Conservation (phyloP, 2,888 invertebrate species). For the Diploptera punctata region DNA sequence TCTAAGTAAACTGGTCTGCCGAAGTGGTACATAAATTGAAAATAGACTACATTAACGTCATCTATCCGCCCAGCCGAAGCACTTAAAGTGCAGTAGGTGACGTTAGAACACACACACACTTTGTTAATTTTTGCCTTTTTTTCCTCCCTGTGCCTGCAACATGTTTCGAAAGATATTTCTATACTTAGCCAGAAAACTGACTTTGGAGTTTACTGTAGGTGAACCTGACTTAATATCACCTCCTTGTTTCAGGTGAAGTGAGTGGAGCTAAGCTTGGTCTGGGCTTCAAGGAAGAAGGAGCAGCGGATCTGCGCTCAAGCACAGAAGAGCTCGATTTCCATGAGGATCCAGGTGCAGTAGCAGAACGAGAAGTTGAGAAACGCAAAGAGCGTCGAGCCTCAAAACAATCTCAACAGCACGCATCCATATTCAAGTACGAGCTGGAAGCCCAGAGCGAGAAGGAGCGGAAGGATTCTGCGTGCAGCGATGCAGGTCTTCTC, state of each 20-base stretch:
- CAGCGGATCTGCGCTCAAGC: constrained; percentile 83
- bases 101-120: too few relatives aligned
- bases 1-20: too few relatives aligned
- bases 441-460: constrained; percentile 43
- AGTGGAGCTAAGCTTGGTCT: constrained; percentile 36
- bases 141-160: too few relatives aligned
- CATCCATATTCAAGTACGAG: constrained; percentile 56
- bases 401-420: constrained; percentile 29
- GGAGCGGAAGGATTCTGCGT: constrained; percentile 49
- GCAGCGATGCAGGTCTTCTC: constrained; percentile 73
- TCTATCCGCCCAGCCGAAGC: too few relatives aligned
- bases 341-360: constrained; percentile 65
- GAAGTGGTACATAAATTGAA: too few relatives aligned
- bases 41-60: too few relatives aligned
- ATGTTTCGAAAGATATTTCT: too few relatives aligned
- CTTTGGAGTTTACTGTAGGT: too few relatives aligned
- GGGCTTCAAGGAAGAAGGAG: constrained; percentile 68
- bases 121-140: too few relatives aligned
- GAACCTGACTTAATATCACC: too few relatives aligned
- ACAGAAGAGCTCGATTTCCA: constrained; percentile 85
- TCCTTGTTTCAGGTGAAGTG: constrained; percentile 18
- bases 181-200: too few relatives aligned
- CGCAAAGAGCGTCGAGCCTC: constrained; percentile 29
- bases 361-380: constrained; percentile 52
- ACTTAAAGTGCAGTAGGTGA: too few relatives aligned